Evolutionary conservation across 1,140 invertebrate genomes (phyloP).

Genomic region (Popillia japonica): DNA sequence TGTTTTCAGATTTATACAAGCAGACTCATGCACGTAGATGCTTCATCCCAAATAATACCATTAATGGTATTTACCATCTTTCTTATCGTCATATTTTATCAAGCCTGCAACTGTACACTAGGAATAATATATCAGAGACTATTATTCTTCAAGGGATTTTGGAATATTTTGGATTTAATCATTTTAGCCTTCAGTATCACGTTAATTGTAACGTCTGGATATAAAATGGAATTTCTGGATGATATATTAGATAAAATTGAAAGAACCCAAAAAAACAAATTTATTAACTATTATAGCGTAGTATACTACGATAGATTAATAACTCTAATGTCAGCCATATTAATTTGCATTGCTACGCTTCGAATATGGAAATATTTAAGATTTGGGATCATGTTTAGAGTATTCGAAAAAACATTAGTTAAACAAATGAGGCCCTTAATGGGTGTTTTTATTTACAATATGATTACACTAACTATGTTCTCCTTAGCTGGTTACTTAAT

Average conservation of each 20-base stretch:
- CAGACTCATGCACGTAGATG: slow-evolving; percentile 20
- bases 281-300: slow-evolving; percentile 35
- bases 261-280: slow-evolving; percentile 25
- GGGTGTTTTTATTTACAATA: slow-evolving; percentile 18
- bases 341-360: slow-evolving; percentile 37
- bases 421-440: not conserved
- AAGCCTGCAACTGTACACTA: not conserved
- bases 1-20: slow-evolving; percentile 29
- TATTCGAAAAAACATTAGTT: slow-evolving; percentile 35
- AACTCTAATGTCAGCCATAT: not conserved
- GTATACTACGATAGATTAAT: slow-evolving; percentile 14
- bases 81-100: slow-evolving; percentile 17
- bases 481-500: slow-evolving; percentile 12
- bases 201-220: not conserved
- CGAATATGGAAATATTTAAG: slow-evolving; percentile 41
- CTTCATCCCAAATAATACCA: slow-evolving; percentile 2
- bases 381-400: slow-evolving; percentile 32
- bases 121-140: not conserved
- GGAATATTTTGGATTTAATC: slow-evolving; percentile 34
- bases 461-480: slow-evolving; percentile 21
- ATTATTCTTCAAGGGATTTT: slow-evolving; percentile 24
- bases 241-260: slow-evolving; percentile 32
- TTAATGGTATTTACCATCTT: slow-evolving; percentile 2
- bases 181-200: slow-evolving; percentile 14
- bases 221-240: slow-evolving; percentile 14